phyloP scores from a whole-genome alignment of 1,140 invertebrate species.

The Oryzaephilus surinamensis region DNA sequence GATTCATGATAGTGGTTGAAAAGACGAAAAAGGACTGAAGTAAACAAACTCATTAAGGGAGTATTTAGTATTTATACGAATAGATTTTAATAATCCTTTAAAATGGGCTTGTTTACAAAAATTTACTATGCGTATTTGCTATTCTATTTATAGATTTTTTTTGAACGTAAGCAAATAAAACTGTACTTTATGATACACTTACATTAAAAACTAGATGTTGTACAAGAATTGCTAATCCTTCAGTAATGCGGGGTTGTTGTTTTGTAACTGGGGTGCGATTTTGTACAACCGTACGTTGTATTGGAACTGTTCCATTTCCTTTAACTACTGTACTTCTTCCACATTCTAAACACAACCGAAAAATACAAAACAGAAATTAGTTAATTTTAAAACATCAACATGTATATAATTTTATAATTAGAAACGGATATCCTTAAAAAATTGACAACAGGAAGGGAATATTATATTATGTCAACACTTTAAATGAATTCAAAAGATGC shows the following conservation, averaged over 20 bases:
- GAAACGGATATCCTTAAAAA: slow-evolving; percentile 8
- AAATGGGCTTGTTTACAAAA: too few species aligned
- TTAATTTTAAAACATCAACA: too few species aligned
- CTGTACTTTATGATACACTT: too few species aligned
- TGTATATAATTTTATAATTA: too few species aligned
- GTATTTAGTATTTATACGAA: too few species aligned
- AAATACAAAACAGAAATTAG: too few species aligned
- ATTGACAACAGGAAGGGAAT: slow-evolving; percentile 5
- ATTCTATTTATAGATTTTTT: too few species aligned
- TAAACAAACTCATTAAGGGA: background rate
- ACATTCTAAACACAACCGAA: slow-evolving; percentile 33
- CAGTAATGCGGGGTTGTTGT: slow-evolving; percentile 41
- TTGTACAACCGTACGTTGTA: slow-evolving; percentile 24
- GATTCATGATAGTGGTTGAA: too few species aligned
- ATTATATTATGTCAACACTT: too few species aligned
- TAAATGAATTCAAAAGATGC: slow-evolving; percentile 8
- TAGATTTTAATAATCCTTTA: too few species aligned
- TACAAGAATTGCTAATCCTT: slow-evolving; percentile 57
- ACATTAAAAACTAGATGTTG: slow-evolving; percentile 62
- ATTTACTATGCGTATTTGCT: too few species aligned
- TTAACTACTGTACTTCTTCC: slow-evolving; percentile 27
- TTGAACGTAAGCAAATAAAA: too few species aligned
- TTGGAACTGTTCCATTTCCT: slow-evolving; percentile 30
- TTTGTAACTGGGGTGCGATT: slow-evolving; percentile 16
- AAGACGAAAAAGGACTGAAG: background rate